phyloP scores from a whole-genome alignment of 2,888 invertebrate genomes.

The Heliothis peltigera region DNA sequence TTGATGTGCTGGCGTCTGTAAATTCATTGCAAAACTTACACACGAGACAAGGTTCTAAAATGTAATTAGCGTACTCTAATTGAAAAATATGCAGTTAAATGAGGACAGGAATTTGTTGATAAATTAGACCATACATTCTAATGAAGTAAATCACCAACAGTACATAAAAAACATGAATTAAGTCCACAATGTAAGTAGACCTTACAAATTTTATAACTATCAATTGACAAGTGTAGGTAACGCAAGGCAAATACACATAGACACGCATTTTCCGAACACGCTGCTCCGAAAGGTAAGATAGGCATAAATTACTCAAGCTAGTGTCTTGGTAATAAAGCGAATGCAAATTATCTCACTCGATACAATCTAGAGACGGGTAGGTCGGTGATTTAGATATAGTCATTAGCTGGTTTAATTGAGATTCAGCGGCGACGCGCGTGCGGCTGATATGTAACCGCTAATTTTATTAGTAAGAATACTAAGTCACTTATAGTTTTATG shows the following conservation, averaged over 20 bases:
- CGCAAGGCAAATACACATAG: neutral
- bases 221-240: no score
- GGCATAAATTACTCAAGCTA: slow-evolving; percentile 56
- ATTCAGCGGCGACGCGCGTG: slow-evolving; percentile 39
- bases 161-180: no score
- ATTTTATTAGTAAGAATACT: slow-evolving; percentile 36
- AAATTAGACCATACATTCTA: no score
- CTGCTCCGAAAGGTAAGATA: slow-evolving; percentile 20
- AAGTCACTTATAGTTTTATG: neutral
- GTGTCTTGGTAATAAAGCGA: slow-evolving; percentile 61
- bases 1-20: no score
- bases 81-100: no score
- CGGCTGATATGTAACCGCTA: slow-evolving; percentile 31
- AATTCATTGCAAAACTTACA: no score
- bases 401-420: slow-evolving; percentile 61
- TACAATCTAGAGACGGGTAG: slow-evolving; percentile 62
- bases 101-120: no score
- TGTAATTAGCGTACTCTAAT: no score
- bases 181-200: no score
- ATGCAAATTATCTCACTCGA: slow-evolving; percentile 68
- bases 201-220: no score
- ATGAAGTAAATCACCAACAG: no score
- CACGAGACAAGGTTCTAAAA: no score
- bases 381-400: slow-evolving; percentile 66
- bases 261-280: slow-evolving; percentile 36